Evolutionary conservation across 2,113 vertebrate species (phyloP).

Genomic region (Phalacrocorax aristotelis): DNA sequence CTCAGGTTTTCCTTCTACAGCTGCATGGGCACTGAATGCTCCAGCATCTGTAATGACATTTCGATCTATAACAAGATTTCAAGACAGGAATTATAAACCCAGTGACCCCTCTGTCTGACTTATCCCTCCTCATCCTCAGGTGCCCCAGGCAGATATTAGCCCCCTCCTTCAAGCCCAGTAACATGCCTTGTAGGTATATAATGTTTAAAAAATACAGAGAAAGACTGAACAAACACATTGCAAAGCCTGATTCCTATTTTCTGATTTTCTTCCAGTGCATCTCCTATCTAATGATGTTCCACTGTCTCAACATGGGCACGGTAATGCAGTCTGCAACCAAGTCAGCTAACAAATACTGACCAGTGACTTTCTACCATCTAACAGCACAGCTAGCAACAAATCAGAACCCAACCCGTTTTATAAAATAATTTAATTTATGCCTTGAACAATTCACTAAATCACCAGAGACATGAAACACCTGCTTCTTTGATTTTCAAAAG

Average conservation of each 20-base stretch:
- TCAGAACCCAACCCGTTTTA: slow-evolving; percentile 4
- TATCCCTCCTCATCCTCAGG: neutral
- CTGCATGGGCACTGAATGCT: slow-evolving; percentile 12
- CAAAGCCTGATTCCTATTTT: neutral
- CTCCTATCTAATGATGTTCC: neutral
- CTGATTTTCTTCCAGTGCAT: neutral
- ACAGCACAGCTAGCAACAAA: neutral
- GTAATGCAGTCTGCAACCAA: neutral
- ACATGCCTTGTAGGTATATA: neutral
- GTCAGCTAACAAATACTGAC: neutral
- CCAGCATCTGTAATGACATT: neutral
- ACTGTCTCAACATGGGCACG: neutral
- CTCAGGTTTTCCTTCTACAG: neutral
- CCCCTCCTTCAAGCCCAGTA: neutral
- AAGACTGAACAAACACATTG: neutral
- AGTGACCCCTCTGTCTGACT: neutral
- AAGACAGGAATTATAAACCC: neutral
- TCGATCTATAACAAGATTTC: neutral
- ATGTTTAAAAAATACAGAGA: neutral
- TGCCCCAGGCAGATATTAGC: neutral
- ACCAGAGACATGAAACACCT: neutral
- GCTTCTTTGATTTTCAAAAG: neutral
- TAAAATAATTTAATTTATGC: neutral
- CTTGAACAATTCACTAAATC: neutral
- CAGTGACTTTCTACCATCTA: neutral